These are phyloP conservation scores for Micrasema minimum DNA, from an alignment of 1,140 invertebrate species.

Conservation along the genomic window DNA sequence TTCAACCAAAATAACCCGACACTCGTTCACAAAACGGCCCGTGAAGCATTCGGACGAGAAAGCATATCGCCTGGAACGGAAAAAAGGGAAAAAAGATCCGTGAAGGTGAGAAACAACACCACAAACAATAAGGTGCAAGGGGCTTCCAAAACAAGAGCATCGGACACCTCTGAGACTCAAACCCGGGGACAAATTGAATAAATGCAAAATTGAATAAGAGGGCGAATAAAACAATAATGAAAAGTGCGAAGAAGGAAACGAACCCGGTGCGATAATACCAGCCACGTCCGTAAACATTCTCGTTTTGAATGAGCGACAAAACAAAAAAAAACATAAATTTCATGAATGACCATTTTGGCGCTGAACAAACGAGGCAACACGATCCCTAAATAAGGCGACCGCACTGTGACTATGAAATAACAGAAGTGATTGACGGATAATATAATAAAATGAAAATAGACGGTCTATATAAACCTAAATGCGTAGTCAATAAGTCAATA, in stretches of 20 bases:
- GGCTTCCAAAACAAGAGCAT: conserved; percentile 31
- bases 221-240: conserved; percentile 50
- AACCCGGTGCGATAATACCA: conserved; percentile 6
- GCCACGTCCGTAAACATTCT: conserved; percentile 51
- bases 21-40: conserved; percentile 9
- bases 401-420: conserved; percentile 11
- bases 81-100: conserved; percentile 15
- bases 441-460: too few species aligned
- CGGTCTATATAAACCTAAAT: too few species aligned
- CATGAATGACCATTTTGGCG: conserved; percentile 35
- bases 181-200: conserved; percentile 50
- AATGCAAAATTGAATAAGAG: conserved; percentile 54
- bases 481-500: too few species aligned
- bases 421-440: too few species aligned
- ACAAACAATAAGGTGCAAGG: conserved; percentile 17
- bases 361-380: conserved; percentile 28
- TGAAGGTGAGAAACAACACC: conserved; percentile 36
- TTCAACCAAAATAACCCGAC: conserved; percentile 16
- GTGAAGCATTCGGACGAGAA: conserved; percentile 12
- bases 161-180: conserved; percentile 36
- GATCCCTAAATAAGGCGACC: conserved; percentile 26
- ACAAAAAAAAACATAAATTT: conserved; percentile 35
- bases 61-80: conserved; percentile 11
- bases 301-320: conserved; percentile 23
- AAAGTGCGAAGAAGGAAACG: conserved; percentile 50